phyloP scores from a whole-genome alignment of 2,797 vertebrate genomes.

The Sebastes iracundus region DNA sequence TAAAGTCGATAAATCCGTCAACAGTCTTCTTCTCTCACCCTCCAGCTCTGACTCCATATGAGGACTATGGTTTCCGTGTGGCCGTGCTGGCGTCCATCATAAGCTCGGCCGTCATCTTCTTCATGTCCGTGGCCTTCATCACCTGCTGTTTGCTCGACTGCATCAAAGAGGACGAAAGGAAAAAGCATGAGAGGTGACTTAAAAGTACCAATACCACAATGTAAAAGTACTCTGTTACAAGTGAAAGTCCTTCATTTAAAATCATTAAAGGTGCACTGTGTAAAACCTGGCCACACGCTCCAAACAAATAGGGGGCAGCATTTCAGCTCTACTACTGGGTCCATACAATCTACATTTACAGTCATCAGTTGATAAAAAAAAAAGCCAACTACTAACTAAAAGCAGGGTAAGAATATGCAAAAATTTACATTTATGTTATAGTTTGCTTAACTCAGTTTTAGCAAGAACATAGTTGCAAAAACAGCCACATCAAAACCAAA shows the following conservation, averaged over 20 bases:
- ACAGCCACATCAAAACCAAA: not conserved
- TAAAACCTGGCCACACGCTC: not conserved
- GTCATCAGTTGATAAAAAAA: not conserved
- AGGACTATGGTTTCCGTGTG: conserved; percentile 89
- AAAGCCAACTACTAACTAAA: not conserved
- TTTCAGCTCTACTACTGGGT: not conserved
- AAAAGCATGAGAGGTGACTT: conserved; percentile 67
- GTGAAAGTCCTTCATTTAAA: not conserved
- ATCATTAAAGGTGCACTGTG: not conserved
- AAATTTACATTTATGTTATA: too few species aligned
- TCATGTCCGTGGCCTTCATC: conserved; percentile 93
- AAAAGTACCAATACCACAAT: not conserved
- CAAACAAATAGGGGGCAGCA: not conserved
- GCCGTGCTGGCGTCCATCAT: conserved; percentile 90
- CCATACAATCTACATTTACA: too few species aligned
- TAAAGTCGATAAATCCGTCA: not conserved
- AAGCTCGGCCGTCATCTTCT: conserved; percentile 89
- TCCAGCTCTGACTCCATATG: conserved; percentile 82
- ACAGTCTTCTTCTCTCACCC: conserved; percentile 2
- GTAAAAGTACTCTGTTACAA: not conserved
- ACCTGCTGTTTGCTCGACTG: conserved; percentile 91
- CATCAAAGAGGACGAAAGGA: conserved; percentile 83
- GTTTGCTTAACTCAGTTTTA: too few species aligned
- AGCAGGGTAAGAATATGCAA: too few species aligned
- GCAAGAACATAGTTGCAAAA: not conserved